These are phyloP conservation scores for Chiloscyllium plagiosum DNA, from an alignment of 2,113 vertebrate genomes.

Conservation along the genomic window DNA sequence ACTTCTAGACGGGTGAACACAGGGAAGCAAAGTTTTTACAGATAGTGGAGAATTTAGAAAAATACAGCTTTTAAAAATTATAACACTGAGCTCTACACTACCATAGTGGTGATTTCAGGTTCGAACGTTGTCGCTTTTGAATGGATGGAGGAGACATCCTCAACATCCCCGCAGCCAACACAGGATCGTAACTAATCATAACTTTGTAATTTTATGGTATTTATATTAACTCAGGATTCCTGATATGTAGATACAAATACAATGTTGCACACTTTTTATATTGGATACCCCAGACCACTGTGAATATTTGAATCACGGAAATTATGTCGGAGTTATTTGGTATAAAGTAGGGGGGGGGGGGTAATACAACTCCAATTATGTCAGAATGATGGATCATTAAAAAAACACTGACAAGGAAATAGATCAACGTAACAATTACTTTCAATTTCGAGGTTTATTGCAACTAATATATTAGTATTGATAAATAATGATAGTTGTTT, in stretches of 20 bases:
- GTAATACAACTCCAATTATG: not conserved
- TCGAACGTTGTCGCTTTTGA: not conserved
- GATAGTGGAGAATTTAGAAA: not conserved
- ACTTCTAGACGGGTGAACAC: not conserved
- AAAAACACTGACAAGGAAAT: not conserved
- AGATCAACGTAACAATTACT: not conserved
- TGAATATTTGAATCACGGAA: not conserved
- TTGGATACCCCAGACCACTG: not conserved
- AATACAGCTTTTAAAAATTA: not conserved
- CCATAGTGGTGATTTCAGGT: not conserved
- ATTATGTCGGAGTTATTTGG: not conserved
- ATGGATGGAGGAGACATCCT: not conserved
- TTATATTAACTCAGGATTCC: not conserved
- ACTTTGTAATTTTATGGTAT: not conserved
- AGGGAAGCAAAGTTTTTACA: not conserved
- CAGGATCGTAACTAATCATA: not conserved
- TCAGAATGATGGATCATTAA: not conserved
- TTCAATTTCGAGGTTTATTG: not conserved
- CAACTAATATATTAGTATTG: not conserved
- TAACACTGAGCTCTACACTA: not conserved
- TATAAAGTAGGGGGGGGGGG: too few relatives aligned
- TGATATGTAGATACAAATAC: not conserved
- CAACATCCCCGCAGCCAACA: not conserved
- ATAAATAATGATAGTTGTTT: not conserved
- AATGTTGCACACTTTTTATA: not conserved